phyloP scores from a whole-genome alignment of 2,888 invertebrate genomes.

The Mythimna impura region DNA sequence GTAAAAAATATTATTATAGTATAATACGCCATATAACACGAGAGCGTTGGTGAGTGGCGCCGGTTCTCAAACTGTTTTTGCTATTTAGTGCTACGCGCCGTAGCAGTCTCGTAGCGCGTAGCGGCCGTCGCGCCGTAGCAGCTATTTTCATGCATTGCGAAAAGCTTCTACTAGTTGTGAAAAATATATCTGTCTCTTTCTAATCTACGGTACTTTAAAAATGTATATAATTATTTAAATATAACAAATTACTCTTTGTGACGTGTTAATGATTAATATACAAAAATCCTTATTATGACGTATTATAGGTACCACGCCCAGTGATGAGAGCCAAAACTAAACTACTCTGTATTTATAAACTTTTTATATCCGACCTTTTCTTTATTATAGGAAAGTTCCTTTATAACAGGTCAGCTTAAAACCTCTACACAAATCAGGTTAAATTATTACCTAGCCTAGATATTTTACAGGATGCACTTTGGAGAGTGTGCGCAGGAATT shows the following conservation, averaged over 20 bases:
- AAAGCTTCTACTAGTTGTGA: conserved; percentile 17
- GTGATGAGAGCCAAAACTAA: conserved; percentile 12
- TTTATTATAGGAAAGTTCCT: too few species aligned
- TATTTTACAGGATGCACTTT: too few species aligned
- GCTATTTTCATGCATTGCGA: conserved; percentile 34
- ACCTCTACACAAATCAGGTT: not conserved
- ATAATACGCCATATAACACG: conserved; percentile 89
- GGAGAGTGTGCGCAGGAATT: too few species aligned
- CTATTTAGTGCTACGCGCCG: conserved; percentile 53
- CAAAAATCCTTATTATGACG: conserved; percentile 1
- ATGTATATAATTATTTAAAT: conserved; percentile 19
- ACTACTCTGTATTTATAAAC: not conserved
- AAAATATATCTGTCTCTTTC: conserved; percentile 22
- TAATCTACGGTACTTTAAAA: conserved; percentile 7
- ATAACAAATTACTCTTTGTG: conserved; percentile 16
- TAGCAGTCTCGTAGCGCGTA: conserved; percentile 65
- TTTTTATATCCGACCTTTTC: too few species aligned
- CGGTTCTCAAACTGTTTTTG: conserved; percentile 79
- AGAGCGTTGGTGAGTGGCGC: conserved; percentile 71
- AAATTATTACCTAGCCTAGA: not conserved
- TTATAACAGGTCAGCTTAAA: too few species aligned
- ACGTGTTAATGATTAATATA: conserved; percentile 36
- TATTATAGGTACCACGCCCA: conserved; percentile 18
- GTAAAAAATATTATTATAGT: conserved; percentile 90
- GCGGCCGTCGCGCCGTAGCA: conserved; percentile 41